phyloP scores from a whole-genome alignment of 2,797 vertebrate species.

The Ciconia nigra region DNA sequence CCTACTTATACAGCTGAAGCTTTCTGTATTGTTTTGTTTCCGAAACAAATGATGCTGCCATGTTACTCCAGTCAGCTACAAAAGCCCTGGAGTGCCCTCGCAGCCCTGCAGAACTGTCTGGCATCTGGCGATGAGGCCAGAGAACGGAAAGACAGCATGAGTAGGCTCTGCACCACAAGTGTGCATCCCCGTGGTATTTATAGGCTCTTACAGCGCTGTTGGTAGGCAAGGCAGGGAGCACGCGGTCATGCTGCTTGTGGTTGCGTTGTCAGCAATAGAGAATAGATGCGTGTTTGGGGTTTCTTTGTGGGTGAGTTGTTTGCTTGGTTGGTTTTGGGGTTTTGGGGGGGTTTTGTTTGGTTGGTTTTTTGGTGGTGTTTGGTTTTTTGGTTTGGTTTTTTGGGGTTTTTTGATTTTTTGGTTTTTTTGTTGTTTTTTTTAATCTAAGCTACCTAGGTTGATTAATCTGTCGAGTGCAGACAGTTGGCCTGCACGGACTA shows the following conservation, averaged over 20 bases:
- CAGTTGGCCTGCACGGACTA: not conserved
- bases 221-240: not conserved
- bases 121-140: not conserved
- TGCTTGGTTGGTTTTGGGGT: not conserved
- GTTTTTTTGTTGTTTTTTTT: not conserved
- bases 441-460: not conserved
- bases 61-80: rapidly evolving
- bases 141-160: not conserved
- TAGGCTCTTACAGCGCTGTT: not conserved
- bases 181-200: not conserved
- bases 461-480: not conserved
- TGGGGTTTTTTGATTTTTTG: rapidly evolving
- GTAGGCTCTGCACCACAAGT: not conserved
- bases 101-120: not conserved
- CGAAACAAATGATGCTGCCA: not conserved
- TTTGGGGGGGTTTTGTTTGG: not conserved
- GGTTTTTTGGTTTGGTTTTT: no score
- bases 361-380: not conserved
- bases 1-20: not conserved
- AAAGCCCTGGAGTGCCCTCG: not conserved
- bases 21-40: not conserved
- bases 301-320: not conserved
- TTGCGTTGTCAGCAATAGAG: not conserved
- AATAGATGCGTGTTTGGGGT: not conserved
- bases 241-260: not conserved